Percentiles rank a stretch among this genome's conserved stretches.
Evolutionary conservation across 2,113 vertebrate genomes (phyloP).

Genomic region (Oxyruncus cristatus): DNA sequence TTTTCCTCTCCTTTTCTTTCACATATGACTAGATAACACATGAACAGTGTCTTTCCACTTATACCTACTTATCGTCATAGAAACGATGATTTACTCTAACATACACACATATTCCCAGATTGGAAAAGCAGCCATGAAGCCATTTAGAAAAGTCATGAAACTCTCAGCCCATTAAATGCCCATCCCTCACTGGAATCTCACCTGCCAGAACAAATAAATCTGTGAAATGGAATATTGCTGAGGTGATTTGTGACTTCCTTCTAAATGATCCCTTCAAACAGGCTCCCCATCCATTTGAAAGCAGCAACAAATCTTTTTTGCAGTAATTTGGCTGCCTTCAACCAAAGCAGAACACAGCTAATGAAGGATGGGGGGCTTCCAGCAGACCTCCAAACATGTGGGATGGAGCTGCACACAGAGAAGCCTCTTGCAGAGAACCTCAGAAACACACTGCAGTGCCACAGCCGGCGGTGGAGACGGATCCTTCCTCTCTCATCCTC

Average conservation of each 20-base stretch:
- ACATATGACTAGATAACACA: not conserved
- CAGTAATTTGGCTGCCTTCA: not conserved
- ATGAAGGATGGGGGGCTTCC: not conserved
- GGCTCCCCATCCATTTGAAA: not conserved
- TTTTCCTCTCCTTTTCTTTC: not conserved
- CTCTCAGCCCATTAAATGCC: not conserved
- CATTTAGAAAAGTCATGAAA: not conserved
- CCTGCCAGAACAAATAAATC: not conserved
- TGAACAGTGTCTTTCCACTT: not conserved
- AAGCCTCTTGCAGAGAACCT: not conserved
- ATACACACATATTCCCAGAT: not conserved
- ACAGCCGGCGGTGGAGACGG: rapidly evolving
- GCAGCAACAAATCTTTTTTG: not conserved
- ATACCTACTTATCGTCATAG: not conserved
- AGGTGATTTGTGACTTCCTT: not conserved
- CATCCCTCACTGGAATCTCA: not conserved
- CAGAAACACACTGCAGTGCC: rapidly evolving
- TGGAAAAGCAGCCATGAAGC: not conserved
- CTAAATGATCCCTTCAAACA: not conserved
- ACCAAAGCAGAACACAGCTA: not conserved
- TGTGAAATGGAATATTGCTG: not conserved
- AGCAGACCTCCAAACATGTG: rapidly evolving
- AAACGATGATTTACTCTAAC: not conserved
- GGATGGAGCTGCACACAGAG: not conserved
- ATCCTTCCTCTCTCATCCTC: not conserved